A percentile compares a stretch with the other conserved stretches of the same genome.
Evolutionary conservation across 2,888 invertebrate species (phyloP).

Genomic region (Poecilobothrus nobilitatus): DNA sequence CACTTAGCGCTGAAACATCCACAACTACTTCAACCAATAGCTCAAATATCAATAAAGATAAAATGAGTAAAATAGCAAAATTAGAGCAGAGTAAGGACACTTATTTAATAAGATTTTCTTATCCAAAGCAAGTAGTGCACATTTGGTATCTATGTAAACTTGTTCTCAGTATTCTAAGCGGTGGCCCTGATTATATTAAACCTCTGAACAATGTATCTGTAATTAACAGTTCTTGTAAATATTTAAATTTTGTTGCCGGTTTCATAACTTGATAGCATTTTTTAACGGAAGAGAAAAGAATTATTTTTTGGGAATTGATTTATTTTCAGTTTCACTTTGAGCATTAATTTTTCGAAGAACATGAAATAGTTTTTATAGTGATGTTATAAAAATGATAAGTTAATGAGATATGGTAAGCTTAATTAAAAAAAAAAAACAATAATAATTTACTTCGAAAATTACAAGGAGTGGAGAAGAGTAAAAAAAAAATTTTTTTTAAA

Average conservation of each 20-base stretch:
- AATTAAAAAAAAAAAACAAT: background rate
- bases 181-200: background rate
- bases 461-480: background rate
- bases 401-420: background rate
- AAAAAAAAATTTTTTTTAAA: background rate
- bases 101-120: constrained; percentile 5
- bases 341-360: too few relatives aligned
- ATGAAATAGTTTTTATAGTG: too few relatives aligned
- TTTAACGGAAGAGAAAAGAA: background rate
- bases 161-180: background rate
- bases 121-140: constrained; percentile 21
- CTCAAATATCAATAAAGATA: constrained; percentile 9
- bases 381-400: background rate
- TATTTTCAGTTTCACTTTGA: too few relatives aligned
- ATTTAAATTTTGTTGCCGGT: background rate
- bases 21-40: background rate
- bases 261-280: background rate
- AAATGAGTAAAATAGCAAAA: constrained; percentile 16
- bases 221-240: background rate
- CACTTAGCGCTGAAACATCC: background rate
- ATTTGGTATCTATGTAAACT: constrained; percentile 21
- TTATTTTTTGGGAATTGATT: too few relatives aligned
- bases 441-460: background rate
- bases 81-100: constrained; percentile 23
- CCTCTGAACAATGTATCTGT: background rate